phyloP scores from a whole-genome alignment of 2,113 vertebrate species.

The Zosterops borbonicus region DNA sequence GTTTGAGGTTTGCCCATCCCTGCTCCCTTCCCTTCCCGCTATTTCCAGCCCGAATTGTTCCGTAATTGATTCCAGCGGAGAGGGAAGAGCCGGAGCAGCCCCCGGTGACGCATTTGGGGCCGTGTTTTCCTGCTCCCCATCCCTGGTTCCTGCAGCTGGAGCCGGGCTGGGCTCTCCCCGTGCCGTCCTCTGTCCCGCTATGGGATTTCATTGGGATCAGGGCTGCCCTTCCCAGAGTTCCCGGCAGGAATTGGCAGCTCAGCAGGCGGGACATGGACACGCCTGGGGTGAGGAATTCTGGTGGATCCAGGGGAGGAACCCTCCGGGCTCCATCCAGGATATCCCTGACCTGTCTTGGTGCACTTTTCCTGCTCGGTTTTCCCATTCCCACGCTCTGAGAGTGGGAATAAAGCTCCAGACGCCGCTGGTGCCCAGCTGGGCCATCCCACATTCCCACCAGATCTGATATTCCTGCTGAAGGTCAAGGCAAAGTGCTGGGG shows the following conservation, averaged over 20 bases:
- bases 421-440: not conserved
- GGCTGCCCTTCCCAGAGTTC: not conserved
- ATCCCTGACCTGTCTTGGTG: accelerated
- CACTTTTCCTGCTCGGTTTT: not conserved
- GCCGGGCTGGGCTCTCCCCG: accelerated
- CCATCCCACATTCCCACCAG: accelerated
- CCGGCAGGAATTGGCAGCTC: not conserved
- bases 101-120: not conserved
- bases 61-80: slow-evolving; percentile 21
- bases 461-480: accelerated
- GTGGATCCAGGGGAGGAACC: accelerated
- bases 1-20: slow-evolving; percentile 57
- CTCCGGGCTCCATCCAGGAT: accelerated
- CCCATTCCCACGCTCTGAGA: not conserved
- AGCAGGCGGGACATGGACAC: not conserved
- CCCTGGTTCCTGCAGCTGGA: not conserved
- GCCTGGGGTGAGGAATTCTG: accelerated
- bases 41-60: not conserved
- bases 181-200: not conserved
- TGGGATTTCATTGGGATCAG: not conserved
- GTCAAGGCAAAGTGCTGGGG: not conserved
- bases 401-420: not conserved
- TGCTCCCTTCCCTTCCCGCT: not conserved
- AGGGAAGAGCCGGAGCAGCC: not conserved
- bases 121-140: not conserved